Evolutionary conservation across 2,797 vertebrate genomes (phyloP), one percentile per base, ranked within the genome.

Genomic region (Poecilia velifera): DNA sequence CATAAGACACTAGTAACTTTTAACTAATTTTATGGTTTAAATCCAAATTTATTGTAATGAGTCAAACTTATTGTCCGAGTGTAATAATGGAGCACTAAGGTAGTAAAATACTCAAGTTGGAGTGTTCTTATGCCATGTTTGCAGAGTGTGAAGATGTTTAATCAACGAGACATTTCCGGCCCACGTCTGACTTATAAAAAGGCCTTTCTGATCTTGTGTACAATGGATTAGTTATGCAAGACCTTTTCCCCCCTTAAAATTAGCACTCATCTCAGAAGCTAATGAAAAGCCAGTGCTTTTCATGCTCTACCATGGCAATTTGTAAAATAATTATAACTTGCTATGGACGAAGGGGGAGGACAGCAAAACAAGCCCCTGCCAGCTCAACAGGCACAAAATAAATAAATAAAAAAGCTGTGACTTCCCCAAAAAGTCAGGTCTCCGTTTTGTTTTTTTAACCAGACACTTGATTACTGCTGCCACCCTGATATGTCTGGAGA

Each of bases 281-380:
- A 91, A 91, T 90, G 84, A 90, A 91, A 89, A 87, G 82, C 91
- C 83, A 84, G 87, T 86, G 82, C 86, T 88, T 83, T 73, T 91
- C 87, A 85, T 80, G 88, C 87, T 78, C 68, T 78, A 76, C 76
- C 72, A 68, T 74, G 62, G 74, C 31, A 91, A 91, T 92, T 91
- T 92, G 86, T 91, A 90, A 89, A 86, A 89, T 90, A 92, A 94
- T 93, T 93, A 92, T 79, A 87, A 85, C 87, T 82, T 57, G 66
- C 84, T 57, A 83, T 80, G 81, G 86, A 86, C 84, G 83, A 84
- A 78, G 90, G 79, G 85, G 92, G 91, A 92, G 91, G 92, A 92
- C 90, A 88, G 85, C 77, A 88, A 87, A 89, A 90, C 87, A 90
- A 86, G 87, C 86, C 82, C 81, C 86, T 91, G 88, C 83, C 89